Evolutionary conservation across 1,140 invertebrate genomes (phyloP).

Genomic region (Rhagoletis zephyria): DNA sequence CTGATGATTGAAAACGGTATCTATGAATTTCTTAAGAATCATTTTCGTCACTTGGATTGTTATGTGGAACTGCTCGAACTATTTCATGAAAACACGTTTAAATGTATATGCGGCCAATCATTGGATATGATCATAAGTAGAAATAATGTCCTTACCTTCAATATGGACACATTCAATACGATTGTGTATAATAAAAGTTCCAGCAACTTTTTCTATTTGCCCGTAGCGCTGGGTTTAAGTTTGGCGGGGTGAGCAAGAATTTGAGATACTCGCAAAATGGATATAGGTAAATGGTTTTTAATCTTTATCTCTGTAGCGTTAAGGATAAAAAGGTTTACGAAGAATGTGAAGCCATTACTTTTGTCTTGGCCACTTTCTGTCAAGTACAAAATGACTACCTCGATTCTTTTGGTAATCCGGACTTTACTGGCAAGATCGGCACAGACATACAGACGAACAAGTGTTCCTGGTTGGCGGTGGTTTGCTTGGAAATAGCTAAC

Average conservation of each 20-base stretch:
- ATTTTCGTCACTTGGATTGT: conserved; percentile 84
- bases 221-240: conserved; percentile 89
- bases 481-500: conserved; percentile 86
- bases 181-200: conserved; percentile 97
- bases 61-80: conserved; percentile 87
- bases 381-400: conserved; percentile 97
- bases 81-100: conserved; percentile 88
- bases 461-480: conserved; percentile 76
- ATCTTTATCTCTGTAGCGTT: too few relatives aligned
- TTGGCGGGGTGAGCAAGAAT: conserved; percentile 79
- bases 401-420: conserved; percentile 91
- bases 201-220: conserved; percentile 95
- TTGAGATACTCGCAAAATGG: too few relatives aligned
- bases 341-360: conserved; percentile 88
- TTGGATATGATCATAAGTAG: conserved; percentile 80
- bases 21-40: conserved; percentile 84
- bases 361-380: conserved; percentile 97
- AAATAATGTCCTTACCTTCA: conserved; percentile 84
- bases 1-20: conserved; percentile 86
- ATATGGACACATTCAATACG: conserved; percentile 88
- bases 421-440: conserved; percentile 89
- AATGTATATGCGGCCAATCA: conserved; percentile 85
- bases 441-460: conserved; percentile 96
- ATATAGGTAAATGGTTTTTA: too few relatives aligned
- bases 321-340: conserved; percentile 84